These are phyloP conservation scores for Marcusenius ussheri DNA, from an alignment of 2,113 vertebrate species.

Conservation along the genomic window DNA sequence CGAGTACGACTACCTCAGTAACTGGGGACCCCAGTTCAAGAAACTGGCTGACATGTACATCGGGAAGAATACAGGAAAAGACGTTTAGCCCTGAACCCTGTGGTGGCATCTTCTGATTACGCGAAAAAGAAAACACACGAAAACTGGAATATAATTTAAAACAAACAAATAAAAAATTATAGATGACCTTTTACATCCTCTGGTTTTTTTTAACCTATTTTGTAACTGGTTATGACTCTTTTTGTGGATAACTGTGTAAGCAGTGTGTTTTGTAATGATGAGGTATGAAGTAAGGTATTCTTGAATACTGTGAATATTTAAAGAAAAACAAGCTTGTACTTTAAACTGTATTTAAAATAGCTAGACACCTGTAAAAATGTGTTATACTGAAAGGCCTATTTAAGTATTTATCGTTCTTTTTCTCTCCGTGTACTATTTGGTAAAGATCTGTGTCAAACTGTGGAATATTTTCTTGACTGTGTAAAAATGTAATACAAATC, in stretches of 20 bases:
- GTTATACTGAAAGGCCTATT: slow-evolving; percentile 11
- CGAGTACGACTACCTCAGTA: slow-evolving; percentile 78
- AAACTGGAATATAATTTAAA: slow-evolving; percentile 19
- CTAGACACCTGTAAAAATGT: slow-evolving; percentile 18
- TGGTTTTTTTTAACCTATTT: slow-evolving; percentile 22
- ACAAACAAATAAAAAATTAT: background rate
- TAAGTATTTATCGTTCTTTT: slow-evolving; percentile 17
- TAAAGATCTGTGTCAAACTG: slow-evolving; percentile 20
- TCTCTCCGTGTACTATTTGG: slow-evolving; percentile 20
- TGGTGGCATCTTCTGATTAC: background rate
- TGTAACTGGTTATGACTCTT: slow-evolving; percentile 2
- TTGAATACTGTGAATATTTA: slow-evolving; percentile 30
- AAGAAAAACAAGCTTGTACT: slow-evolving; percentile 11
- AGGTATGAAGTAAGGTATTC: slow-evolving; percentile 30
- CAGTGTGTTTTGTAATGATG: slow-evolving; percentile 31
- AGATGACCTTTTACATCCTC: background rate
- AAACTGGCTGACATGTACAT: slow-evolving; percentile 83
- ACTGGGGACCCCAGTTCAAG: slow-evolving; percentile 78
- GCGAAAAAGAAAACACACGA: background rate
- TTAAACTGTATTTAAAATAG: background rate
- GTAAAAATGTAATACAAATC: slow-evolving; percentile 11
- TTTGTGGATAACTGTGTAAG: slow-evolving; percentile 26
- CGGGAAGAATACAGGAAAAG: slow-evolving; percentile 69
- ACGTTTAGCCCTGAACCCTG: slow-evolving; percentile 53
- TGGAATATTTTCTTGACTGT: slow-evolving; percentile 18